Evolutionary conservation across 2,797 vertebrate genomes (phyloP).

Genomic region (Rachycentron canadum): DNA sequence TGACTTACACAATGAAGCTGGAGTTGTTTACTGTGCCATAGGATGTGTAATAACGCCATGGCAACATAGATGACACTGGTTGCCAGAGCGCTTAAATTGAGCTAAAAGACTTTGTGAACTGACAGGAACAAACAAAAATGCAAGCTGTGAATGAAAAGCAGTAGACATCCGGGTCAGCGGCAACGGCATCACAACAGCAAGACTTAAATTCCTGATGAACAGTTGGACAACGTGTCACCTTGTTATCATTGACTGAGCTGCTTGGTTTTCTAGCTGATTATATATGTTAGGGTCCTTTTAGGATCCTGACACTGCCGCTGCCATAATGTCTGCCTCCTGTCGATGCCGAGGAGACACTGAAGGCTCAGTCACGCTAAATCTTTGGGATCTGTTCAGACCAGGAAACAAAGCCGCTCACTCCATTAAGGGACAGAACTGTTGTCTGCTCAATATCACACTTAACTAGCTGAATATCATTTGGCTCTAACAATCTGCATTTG

Average conservation of each 20-base stretch:
- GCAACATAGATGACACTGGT: constrained; percentile 26
- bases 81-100: constrained; percentile 9
- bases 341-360: neutral
- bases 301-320: too few species aligned
- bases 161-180: neutral
- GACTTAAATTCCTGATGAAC: neutral
- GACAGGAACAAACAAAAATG: too few species aligned
- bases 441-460: neutral
- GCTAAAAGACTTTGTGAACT: constrained; percentile 16
- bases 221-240: neutral
- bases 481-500: neutral
- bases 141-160: constrained; percentile 6
- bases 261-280: neutral
- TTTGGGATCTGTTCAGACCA: constrained; percentile 5
- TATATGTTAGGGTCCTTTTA: neutral
- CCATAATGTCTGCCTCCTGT: neutral
- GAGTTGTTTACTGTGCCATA: constrained; percentile 47
- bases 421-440: neutral
- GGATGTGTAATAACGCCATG: constrained; percentile 53
- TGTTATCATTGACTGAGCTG: neutral
- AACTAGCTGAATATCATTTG: neutral
- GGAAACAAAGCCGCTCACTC: neutral
- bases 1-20: constrained; percentile 50
- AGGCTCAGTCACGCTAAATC: constrained; percentile 19
- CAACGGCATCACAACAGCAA: neutral